A percentile compares a stretch with the other conserved stretches of the same genome.
Conservation (phyloP, 2,888 invertebrate species). For the Tetranychus truncatus region DNA sequence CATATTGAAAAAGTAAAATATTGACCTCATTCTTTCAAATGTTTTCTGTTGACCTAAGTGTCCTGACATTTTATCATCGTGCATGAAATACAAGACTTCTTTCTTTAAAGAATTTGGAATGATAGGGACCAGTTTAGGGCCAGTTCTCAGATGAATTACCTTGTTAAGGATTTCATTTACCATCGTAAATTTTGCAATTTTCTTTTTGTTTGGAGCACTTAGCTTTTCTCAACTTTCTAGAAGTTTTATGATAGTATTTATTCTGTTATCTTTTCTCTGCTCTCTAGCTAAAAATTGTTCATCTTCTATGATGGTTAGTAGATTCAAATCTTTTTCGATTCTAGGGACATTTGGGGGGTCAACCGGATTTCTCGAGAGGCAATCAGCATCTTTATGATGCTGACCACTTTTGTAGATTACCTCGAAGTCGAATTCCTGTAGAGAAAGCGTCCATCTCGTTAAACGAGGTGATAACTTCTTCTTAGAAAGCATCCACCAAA, state of each 20-base stretch:
- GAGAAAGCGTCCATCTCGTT: not conserved
- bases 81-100: conserved; percentile 22
- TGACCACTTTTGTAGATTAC: conserved; percentile 18
- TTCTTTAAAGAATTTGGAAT: conserved; percentile 21
- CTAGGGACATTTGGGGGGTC: conserved; percentile 10
- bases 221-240: no score
- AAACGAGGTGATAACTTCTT: not conserved
- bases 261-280: no score
- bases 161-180: conserved; percentile 11
- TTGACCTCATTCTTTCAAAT: not conserved
- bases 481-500: not conserved
- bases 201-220: no score
- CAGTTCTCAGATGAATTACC: not conserved
- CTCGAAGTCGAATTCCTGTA: conserved; percentile 4
- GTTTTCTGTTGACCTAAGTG: conserved; percentile 17
- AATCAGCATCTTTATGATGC: conserved; percentile 24
- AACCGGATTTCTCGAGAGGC: conserved; percentile 21
- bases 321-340: not conserved
- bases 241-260: no score
- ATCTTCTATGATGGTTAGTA: no score
- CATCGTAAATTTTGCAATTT: no score
- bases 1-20: conserved; percentile 16
- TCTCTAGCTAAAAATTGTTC: no score
- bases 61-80: conserved; percentile 22
- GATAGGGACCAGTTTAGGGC: not conserved